These are phyloP conservation scores for Amphipoea oculea DNA, from an alignment of 2,888 invertebrate genomes.

Conservation along the genomic window DNA sequence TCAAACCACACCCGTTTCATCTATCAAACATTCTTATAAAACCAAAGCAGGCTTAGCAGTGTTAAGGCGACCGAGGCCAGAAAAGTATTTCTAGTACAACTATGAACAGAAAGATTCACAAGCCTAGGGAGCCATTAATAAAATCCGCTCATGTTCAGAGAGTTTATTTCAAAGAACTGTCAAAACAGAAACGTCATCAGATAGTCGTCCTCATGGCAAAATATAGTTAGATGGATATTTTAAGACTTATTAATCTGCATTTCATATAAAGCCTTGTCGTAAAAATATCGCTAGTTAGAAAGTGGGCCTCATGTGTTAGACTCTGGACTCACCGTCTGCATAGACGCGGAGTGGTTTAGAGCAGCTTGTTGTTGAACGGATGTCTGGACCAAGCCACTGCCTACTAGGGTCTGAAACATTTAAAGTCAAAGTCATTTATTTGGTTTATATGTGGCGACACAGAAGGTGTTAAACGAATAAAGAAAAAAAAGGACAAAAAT, in stretches of 20 bases:
- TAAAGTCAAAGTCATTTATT: not conserved
- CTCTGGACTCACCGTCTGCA: constrained; percentile 80
- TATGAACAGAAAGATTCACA: not conserved
- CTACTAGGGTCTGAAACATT: constrained; percentile 75
- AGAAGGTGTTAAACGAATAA: not conserved
- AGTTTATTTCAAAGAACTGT: not conserved
- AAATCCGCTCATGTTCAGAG: not conserved
- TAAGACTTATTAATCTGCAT: not conserved
- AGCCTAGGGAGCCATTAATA: not conserved
- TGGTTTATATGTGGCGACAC: not conserved
- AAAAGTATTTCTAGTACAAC: not conserved
- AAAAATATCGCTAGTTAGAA: constrained; percentile 1
- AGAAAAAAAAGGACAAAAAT: not conserved
- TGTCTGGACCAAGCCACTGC: constrained; percentile 83
- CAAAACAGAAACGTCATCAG: not conserved
- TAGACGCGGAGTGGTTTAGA: constrained; percentile 75
- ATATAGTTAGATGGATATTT: not conserved
- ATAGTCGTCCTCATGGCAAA: not conserved
- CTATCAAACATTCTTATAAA: constrained; percentile 14
- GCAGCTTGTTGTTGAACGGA: constrained; percentile 79
- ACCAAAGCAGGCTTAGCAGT: constrained; percentile 17
- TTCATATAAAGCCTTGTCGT: constrained; percentile 5
- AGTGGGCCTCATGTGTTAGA: too few relatives aligned
- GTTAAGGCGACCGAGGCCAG: constrained; percentile 4
- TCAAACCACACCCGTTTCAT: not conserved